Conservation (phyloP, 2,113 vertebrate species). For the Sinocyclocheilus anshuiensis region DNA sequence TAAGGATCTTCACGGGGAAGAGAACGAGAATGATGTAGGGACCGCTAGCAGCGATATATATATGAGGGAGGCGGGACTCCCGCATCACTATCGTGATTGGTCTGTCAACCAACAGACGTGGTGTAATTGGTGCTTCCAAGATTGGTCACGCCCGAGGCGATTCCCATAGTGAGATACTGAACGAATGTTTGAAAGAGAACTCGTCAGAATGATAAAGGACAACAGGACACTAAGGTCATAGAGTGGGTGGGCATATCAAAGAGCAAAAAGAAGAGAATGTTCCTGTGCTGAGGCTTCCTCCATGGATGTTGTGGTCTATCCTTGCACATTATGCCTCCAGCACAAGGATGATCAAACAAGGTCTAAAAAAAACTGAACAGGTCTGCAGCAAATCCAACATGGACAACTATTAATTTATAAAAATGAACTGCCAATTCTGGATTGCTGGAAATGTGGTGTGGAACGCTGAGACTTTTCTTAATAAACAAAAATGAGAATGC, state of each 20-base stretch:
- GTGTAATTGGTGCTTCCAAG: neutral
- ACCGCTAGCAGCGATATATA: neutral
- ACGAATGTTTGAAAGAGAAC: too few relatives aligned
- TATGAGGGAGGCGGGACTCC: neutral
- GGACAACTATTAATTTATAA: conserved; percentile 8
- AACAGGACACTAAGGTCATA: neutral
- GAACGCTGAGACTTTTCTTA: conserved; percentile 9
- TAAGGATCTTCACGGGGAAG: too few relatives aligned
- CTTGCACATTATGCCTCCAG: conserved; percentile 20
- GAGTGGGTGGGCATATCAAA: neutral
- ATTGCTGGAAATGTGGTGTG: neutral
- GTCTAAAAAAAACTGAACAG: neutral
- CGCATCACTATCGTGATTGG: neutral
- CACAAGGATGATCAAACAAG: neutral
- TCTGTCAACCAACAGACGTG: neutral
- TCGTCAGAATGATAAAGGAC: neutral
- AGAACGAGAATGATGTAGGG: too few relatives aligned
- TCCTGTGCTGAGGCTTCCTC: neutral
- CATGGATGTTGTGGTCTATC: neutral
- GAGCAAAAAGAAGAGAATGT: neutral
- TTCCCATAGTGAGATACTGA: neutral
- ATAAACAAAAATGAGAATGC: conserved; percentile 12
- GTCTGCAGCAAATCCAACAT: neutral
- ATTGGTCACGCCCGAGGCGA: neutral
- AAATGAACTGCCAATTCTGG: conserved; percentile 10